These are phyloP conservation scores for Lindbergichthys nudifrons DNA, from an alignment of 2,797 vertebrate genomes.

Conservation along the genomic window DNA sequence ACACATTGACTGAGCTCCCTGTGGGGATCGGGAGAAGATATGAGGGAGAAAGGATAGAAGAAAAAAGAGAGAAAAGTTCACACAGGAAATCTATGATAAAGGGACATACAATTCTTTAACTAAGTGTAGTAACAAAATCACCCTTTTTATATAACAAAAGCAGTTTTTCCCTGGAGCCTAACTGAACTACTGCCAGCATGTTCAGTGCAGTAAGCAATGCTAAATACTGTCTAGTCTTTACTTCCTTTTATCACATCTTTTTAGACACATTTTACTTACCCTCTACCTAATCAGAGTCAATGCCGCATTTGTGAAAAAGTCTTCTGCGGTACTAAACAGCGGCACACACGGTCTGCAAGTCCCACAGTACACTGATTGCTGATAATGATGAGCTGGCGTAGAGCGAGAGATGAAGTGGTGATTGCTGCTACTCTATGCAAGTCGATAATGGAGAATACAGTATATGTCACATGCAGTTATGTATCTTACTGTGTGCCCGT, in stretches of 20 bases:
- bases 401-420: slow-evolving; percentile 58
- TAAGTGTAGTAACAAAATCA: neutral
- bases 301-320: slow-evolving; percentile 30
- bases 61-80: neutral
- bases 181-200: neutral
- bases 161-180: neutral
- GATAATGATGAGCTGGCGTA: slow-evolving; percentile 66
- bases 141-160: slow-evolving; percentile 11
- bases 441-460: slow-evolving; percentile 69
- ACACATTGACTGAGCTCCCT: slow-evolving; percentile 37
- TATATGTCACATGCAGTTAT: slow-evolving; percentile 72
- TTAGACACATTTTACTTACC: slow-evolving; percentile 33
- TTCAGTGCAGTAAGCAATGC: slow-evolving; percentile 10
- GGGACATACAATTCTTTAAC: no score
- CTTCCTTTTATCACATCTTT: slow-evolving; percentile 31
- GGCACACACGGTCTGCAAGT: slow-evolving; percentile 52
- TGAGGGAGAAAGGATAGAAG: slow-evolving; percentile 19
- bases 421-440: slow-evolving; percentile 52
- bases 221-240: slow-evolving; percentile 19
- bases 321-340: slow-evolving; percentile 20
- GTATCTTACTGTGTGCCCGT: slow-evolving; percentile 56
- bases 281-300: slow-evolving; percentile 29
- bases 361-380: slow-evolving; percentile 55
- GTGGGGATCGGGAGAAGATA: slow-evolving; percentile 29
- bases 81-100: neutral